Percentiles rank a stretch among this genome's conserved stretches.
Conservation (phyloP, 2,113 vertebrate genomes). For the Trochalopteron elliotii region DNA sequence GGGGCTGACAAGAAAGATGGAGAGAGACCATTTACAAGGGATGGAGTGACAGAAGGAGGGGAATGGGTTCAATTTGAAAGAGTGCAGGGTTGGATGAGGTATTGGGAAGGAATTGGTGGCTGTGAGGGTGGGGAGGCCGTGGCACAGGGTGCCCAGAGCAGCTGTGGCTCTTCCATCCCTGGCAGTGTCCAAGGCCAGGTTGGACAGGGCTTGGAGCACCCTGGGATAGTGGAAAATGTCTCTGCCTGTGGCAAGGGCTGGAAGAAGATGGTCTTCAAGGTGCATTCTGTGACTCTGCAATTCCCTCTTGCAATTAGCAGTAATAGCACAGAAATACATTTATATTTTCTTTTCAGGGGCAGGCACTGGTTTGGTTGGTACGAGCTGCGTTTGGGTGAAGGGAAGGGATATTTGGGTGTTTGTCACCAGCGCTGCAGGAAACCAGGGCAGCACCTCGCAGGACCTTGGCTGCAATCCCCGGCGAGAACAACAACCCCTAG, state of each 20-base stretch:
- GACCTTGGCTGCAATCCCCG: background rate
- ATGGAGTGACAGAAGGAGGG: background rate
- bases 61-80: background rate
- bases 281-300: no score
- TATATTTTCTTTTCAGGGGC: background rate
- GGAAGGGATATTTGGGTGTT: background rate
- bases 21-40: no score
- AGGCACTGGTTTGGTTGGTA: accelerated
- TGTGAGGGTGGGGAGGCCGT: background rate
- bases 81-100: accelerated
- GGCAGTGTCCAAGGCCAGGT: accelerated
- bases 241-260: background rate
- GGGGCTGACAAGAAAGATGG: background rate
- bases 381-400: accelerated
- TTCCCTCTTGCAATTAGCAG: background rate
- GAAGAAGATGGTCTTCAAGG: background rate
- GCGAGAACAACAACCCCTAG: background rate
- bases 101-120: accelerated
- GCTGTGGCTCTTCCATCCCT: background rate
- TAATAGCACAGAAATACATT: accelerated
- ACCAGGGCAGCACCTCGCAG: background rate
- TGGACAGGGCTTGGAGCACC: accelerated
- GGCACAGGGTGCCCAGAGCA: background rate
- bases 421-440: background rate
- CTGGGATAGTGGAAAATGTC: background rate